Evolutionary conservation across 2,113 vertebrate genomes (phyloP).

Genomic region (Carassius auratus): DNA sequence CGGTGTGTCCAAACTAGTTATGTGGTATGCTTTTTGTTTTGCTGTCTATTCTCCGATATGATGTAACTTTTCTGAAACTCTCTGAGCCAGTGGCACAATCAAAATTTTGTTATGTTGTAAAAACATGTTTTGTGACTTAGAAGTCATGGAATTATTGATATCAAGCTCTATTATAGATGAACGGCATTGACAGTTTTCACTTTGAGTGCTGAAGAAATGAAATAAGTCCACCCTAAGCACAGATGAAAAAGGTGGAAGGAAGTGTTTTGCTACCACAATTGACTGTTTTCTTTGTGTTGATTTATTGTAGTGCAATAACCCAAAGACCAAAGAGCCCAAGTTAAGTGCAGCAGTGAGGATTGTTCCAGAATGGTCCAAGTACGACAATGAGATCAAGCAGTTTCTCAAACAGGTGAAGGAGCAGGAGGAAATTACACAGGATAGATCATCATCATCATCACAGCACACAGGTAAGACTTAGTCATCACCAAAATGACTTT

Average conservation of each 20-base stretch:
- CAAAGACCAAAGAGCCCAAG: conserved; percentile 97
- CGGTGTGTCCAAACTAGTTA: not conserved
- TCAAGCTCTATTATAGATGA: conserved; percentile 19
- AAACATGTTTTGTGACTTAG: not conserved
- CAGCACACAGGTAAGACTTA: conserved; percentile 60
- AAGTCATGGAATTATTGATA: not conserved
- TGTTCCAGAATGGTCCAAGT: conserved; percentile 90
- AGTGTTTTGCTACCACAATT: conserved; percentile 51
- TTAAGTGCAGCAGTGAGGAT: conserved; percentile 89
- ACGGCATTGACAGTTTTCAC: not conserved
- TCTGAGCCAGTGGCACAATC: not conserved
- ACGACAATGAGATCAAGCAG: conserved; percentile 86
- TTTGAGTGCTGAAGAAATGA: not conserved
- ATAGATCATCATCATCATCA: conserved; percentile 29
- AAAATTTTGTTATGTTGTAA: conserved; percentile 1
- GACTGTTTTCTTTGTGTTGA: conserved; percentile 57
- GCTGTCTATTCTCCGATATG: not conserved
- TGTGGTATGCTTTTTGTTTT: not conserved
- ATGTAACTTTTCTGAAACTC: not conserved
- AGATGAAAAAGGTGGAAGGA: conserved; percentile 17
- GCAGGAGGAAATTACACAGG: conserved; percentile 54
- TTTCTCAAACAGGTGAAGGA: conserved; percentile 76
- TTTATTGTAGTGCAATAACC: conserved; percentile 91
- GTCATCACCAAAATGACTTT: not conserved
- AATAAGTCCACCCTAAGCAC: not conserved